Evolutionary conservation across 1,140 invertebrate species (phyloP).

Genomic region (Penaeus japonicus): DNA sequence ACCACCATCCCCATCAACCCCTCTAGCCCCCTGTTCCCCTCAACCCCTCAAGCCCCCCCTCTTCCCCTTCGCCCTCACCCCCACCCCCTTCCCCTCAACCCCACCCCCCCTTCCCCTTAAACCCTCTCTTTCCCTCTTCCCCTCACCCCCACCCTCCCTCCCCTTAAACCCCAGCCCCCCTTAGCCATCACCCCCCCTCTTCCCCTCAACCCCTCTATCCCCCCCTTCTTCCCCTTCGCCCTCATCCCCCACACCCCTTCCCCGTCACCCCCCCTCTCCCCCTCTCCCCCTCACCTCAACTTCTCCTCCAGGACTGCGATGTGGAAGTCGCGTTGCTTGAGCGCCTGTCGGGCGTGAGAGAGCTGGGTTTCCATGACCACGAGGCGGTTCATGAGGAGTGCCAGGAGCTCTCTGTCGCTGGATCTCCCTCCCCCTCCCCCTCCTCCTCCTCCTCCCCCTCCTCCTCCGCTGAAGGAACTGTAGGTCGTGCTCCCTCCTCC

Average conservation of each 20-base stretch:
- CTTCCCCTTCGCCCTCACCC: background rate
- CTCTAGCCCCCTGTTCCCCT: background rate
- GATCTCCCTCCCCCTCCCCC: background rate
- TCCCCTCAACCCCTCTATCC: background rate
- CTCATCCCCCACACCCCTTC: background rate
- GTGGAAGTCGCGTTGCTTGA: conserved; percentile 53
- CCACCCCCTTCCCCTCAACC: conserved; percentile 48
- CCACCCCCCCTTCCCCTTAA: background rate
- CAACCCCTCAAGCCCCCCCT: background rate
- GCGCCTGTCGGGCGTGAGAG: conserved; percentile 46
- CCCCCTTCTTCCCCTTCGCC: background rate
- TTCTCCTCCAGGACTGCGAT: conserved; percentile 54
- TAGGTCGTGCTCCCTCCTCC: background rate
- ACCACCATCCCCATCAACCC: background rate
- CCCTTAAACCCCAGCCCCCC: background rate
- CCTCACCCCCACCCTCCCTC: background rate
- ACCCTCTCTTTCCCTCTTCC: background rate
- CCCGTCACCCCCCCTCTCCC: background rate
- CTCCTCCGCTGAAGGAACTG: conserved; percentile 14
- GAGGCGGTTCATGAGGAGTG: conserved; percentile 43
- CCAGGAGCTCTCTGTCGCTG: conserved; percentile 50
- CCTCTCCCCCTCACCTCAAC: background rate
- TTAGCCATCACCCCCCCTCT: background rate
- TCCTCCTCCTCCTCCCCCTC: conserved; percentile 10
- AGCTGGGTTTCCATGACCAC: conserved; percentile 52